Conservation (phyloP, 1,140 invertebrate species). For the Drosophila sp. region DNA sequence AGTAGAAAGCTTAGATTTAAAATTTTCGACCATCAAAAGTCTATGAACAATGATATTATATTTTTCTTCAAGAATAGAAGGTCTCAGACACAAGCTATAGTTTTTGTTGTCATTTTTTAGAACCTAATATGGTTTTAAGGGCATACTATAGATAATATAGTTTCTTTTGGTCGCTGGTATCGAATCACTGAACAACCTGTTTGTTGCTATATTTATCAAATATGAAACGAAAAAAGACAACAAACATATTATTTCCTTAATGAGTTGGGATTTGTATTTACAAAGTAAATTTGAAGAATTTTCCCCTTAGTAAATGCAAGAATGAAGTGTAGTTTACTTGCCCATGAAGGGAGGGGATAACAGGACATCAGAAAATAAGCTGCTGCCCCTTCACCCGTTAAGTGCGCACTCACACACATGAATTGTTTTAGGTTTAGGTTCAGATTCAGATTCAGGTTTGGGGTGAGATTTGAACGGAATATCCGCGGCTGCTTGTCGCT, state of each 20-base stretch:
- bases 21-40: too few relatives aligned
- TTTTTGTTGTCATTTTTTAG: too few relatives aligned
- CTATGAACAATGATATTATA: too few relatives aligned
- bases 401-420: conserved; percentile 70
- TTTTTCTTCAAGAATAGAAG: too few relatives aligned
- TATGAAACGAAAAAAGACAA: neutral
- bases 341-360: neutral
- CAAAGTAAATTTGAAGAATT: conserved; percentile 4
- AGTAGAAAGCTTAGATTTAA: too few relatives aligned
- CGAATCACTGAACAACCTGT: too few relatives aligned
- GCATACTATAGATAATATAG: too few relatives aligned
- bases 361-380: conserved; percentile 17
- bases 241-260: neutral
- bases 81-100: too few relatives aligned
- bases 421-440: conserved; percentile 49
- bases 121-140: too few relatives aligned
- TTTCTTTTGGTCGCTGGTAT: too few relatives aligned
- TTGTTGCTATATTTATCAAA: too few relatives aligned
- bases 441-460: conserved; percentile 10
- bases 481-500: conserved; percentile 15
- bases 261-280: conserved; percentile 24
- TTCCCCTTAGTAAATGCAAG: conserved; percentile 3
- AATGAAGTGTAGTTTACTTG: neutral
- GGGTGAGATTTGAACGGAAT: conserved; percentile 41
- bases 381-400: conserved; percentile 70